phyloP scores from a whole-genome alignment of 1,140 invertebrate genomes.

The Bombus waltoni region DNA sequence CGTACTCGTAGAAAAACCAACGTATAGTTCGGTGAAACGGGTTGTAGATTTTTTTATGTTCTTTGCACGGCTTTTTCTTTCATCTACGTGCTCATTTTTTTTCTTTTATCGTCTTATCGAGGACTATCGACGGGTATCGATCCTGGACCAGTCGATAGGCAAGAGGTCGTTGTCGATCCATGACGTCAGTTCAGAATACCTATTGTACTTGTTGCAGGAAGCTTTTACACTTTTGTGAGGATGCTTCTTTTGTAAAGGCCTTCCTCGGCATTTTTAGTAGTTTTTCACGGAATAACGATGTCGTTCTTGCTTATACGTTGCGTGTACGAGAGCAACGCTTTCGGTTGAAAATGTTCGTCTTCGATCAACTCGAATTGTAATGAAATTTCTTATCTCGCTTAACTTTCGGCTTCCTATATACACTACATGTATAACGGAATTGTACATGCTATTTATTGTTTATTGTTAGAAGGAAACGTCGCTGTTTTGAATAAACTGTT shows the following conservation, averaged over 20 bases:
- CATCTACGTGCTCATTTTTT: no score
- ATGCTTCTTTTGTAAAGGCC: conserved; percentile 18
- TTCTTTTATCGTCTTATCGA: conserved; percentile 40
- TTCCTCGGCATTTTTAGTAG: neutral
- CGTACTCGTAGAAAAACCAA: neutral
- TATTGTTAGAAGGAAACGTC: neutral
- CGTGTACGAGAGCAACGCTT: neutral
- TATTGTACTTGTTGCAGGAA: conserved; percentile 70
- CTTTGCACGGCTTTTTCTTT: neutral
- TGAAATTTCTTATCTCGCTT: neutral
- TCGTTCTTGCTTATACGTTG: neutral
- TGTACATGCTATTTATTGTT: neutral
- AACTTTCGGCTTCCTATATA: neutral
- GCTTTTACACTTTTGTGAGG: conserved; percentile 40
- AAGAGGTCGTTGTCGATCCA: conserved; percentile 67
- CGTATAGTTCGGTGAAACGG: no score
- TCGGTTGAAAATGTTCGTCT: neutral
- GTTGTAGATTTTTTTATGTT: neutral
- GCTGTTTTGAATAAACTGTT: neutral
- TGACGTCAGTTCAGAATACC: conserved; percentile 68
- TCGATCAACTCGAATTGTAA: neutral
- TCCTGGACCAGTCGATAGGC: conserved; percentile 56
- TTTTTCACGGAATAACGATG: neutral
- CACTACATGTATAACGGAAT: neutral
- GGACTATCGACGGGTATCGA: conserved; percentile 64